phyloP scores from a whole-genome alignment of 2,113 vertebrate species.

The Neolamprologus fasciatus region DNA sequence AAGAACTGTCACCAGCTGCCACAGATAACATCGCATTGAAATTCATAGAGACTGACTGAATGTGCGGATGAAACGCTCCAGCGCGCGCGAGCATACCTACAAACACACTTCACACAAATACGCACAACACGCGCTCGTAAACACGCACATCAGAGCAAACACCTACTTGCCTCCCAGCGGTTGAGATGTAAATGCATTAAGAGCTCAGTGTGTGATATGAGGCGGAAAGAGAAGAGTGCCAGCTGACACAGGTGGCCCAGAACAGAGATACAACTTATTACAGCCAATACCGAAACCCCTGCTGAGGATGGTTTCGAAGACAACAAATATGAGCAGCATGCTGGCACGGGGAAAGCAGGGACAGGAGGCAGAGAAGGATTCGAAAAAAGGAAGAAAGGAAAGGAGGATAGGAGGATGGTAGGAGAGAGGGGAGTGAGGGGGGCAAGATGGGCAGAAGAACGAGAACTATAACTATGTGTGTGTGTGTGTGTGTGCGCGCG shows the following conservation, averaged over 20 bases:
- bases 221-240: slow-evolving; percentile 24
- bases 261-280: slow-evolving; percentile 55
- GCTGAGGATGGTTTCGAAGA: slow-evolving; percentile 44
- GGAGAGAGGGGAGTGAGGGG: neutral
- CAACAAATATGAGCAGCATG: slow-evolving; percentile 47
- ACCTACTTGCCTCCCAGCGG: slow-evolving; percentile 31
- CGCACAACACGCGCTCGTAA: neutral
- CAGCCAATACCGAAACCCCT: slow-evolving; percentile 35
- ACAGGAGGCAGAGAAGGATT: neutral
- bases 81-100: neutral
- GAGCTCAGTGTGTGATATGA: slow-evolving; percentile 42
- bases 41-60: slow-evolving; percentile 26
- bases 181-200: slow-evolving; percentile 44
- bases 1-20: slow-evolving; percentile 34
- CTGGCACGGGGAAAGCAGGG: neutral
- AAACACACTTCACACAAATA: neutral
- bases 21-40: slow-evolving; percentile 32
- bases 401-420: neutral
- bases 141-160: slow-evolving; percentile 15
- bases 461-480: neutral
- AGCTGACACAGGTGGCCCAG: slow-evolving; percentile 61
- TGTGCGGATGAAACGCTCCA: neutral
- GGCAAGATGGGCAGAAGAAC: neutral
- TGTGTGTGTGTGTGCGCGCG: fast-evolving
- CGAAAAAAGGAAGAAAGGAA: neutral